Conservation (phyloP, 2,888 invertebrate genomes). For the Syritta pipiens region DNA sequence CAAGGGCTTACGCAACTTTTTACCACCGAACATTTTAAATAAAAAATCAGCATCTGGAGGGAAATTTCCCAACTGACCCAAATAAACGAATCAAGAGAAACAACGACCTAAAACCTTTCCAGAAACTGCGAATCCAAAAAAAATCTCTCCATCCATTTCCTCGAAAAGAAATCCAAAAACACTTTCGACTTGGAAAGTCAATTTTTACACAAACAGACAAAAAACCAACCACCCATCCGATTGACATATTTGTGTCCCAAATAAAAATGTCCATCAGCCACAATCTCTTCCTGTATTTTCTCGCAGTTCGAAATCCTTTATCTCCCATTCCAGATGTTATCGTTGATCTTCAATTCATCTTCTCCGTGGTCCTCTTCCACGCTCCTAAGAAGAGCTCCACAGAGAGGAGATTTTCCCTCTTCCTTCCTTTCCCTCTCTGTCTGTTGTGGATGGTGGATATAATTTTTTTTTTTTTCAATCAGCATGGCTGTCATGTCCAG, state of each 20-base stretch:
- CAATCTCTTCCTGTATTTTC: conserved; percentile 59
- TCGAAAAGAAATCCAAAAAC: too few species aligned
- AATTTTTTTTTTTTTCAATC: conserved; percentile 46
- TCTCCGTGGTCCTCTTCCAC: neutral
- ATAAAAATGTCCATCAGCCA: conserved; percentile 52
- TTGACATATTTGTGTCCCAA: conserved; percentile 54
- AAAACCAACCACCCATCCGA: neutral
- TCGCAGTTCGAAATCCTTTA: conserved; percentile 56
- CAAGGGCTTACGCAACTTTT: too few species aligned
- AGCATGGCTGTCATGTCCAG: conserved; percentile 61
- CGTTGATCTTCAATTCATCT: conserved; percentile 55
- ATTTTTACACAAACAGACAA: neutral
- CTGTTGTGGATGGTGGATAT: too few species aligned
- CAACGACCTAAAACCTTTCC: too few species aligned
- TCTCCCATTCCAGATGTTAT: conserved; percentile 61
- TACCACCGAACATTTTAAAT: too few species aligned
- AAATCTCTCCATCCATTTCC: too few species aligned
- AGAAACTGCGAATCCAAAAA: too few species aligned
- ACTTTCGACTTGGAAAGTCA: neutral
- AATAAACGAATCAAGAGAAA: too few species aligned
- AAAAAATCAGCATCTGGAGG: too few species aligned
- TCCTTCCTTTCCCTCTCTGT: neutral
- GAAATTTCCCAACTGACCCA: too few species aligned
- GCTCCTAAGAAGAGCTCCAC: too few species aligned
- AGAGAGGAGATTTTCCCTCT: neutral